Evolutionary conservation across 2,797 vertebrate species (phyloP), one percentile per base, ranked within the genome.

Genomic region (Cuculus canorus): DNA sequence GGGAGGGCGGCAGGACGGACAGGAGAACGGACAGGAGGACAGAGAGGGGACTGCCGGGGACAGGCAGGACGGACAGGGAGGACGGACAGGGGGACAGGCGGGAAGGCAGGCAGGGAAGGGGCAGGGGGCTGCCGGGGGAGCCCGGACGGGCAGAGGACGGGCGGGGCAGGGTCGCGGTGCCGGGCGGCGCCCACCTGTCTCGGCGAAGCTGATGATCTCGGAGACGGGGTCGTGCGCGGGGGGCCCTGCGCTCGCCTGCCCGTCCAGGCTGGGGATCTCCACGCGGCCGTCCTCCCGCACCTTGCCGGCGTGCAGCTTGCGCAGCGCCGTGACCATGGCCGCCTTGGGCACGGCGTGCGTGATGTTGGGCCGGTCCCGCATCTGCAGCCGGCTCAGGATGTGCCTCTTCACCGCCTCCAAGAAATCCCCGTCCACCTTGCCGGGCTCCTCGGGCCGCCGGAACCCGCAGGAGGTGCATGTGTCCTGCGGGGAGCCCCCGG

Each of bases 171-270:
- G 79, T 16, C 21, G 68, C 64, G 69, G 33, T 80, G 53, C 37
- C 28, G 77, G 90, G 88, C 86, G 93, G 68, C 56, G 95, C 98
- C 96, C 98, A 99, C 99, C 99, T 99, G 99, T 98, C 97, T 99
- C 99, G 2, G 99, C 99, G 95, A 99, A 99, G 98, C 99, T 99
- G 98, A 99, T 99, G 90, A 99, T 99, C 98, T 99, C 99, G 2
- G 99, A 99, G 88, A 98, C 98, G 95, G 99, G 99, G 86, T 99
- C 98, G 53, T 98, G 99, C 39, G 98, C 98, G 70, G 99, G 98
- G 88, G 98, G 97, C 85, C 95, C 98, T 66, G 97, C 97, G 59
- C 98, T 98, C 33, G 98, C 98, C 92, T 99, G 99, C 39, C 99
- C 99, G 97, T 99, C 99, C 92, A 99, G 97, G 97, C 97, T 98